Evolutionary conservation across 2,113 vertebrate genomes (phyloP).

Genomic region (Strix aluco): DNA sequence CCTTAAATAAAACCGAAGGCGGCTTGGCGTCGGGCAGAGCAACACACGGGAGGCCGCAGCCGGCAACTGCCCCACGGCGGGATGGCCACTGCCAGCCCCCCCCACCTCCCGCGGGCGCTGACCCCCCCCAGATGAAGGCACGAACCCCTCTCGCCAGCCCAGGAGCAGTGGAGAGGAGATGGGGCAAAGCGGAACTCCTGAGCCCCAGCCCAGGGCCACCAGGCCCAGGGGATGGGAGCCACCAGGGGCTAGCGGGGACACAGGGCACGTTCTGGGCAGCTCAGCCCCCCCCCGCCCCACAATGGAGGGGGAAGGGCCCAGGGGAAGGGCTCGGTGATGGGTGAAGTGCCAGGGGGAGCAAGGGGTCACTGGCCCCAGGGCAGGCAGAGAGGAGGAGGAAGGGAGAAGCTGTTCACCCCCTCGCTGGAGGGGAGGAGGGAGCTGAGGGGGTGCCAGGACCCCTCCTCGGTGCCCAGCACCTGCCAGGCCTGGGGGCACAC

Average conservation of each 20-base stretch:
- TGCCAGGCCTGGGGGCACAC: no score
- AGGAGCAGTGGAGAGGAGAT: neutral
- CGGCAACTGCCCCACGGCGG: neutral
- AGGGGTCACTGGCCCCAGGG: neutral
- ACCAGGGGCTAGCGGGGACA: neutral
- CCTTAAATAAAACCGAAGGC: slow-evolving; percentile 44
- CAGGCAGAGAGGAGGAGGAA: neutral
- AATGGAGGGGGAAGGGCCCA: neutral
- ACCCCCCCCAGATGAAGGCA: neutral
- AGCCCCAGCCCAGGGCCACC: neutral
- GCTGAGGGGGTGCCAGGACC: neutral
- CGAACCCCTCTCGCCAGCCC: neutral
- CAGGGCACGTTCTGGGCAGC: slow-evolving; percentile 1
- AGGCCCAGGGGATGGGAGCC: neutral
- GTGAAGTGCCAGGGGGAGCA: neutral
- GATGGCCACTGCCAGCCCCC: neutral
- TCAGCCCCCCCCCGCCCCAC: no score
- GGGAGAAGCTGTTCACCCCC: neutral
- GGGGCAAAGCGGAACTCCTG: neutral
- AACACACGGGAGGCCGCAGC: neutral
- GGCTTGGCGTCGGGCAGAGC: neutral
- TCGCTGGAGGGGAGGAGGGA: neutral
- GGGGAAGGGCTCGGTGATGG: neutral
- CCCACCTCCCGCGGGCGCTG: no score
- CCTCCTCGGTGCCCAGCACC: accelerated